phyloP scores from a whole-genome alignment of 2,113 vertebrate genomes.

The Balaeniceps rex region DNA sequence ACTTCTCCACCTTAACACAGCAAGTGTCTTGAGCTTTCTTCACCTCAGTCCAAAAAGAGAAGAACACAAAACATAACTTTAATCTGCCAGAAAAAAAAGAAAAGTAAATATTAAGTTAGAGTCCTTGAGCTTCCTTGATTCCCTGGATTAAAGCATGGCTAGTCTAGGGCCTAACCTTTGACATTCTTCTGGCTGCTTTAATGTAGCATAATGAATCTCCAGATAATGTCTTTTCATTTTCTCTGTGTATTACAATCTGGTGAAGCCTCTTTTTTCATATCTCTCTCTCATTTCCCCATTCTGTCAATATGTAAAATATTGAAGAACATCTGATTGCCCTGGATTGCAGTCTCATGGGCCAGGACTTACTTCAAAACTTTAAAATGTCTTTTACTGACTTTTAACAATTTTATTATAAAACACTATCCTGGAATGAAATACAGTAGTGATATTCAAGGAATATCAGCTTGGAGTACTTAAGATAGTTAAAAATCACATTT shows the following conservation, averaged over 20 bases:
- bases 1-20: slow-evolving; percentile 29
- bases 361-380: background rate
- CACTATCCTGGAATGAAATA: background rate
- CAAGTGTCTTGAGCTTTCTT: slow-evolving; percentile 33
- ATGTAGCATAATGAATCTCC: background rate
- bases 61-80: slow-evolving; percentile 13
- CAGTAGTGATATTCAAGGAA: background rate
- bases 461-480: background rate
- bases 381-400: background rate
- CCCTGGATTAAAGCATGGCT: background rate
- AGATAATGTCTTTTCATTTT: background rate
- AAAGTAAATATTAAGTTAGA: background rate
- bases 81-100: background rate
- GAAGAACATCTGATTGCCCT: background rate
- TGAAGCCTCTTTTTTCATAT: background rate
- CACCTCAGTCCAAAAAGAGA: slow-evolving; percentile 10
- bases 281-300: background rate
- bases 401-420: background rate
- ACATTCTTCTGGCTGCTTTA: background rate
- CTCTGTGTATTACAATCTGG: background rate
- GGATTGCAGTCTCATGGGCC: background rate
- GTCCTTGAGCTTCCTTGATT: background rate
- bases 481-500: background rate
- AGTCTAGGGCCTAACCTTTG: background rate
- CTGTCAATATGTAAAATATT: background rate